A percentile compares a stretch with the other conserved stretches of the same genome.
Evolutionary conservation across 2,888 invertebrate species (phyloP).

Genomic region (Callyntrura sp.): DNA sequence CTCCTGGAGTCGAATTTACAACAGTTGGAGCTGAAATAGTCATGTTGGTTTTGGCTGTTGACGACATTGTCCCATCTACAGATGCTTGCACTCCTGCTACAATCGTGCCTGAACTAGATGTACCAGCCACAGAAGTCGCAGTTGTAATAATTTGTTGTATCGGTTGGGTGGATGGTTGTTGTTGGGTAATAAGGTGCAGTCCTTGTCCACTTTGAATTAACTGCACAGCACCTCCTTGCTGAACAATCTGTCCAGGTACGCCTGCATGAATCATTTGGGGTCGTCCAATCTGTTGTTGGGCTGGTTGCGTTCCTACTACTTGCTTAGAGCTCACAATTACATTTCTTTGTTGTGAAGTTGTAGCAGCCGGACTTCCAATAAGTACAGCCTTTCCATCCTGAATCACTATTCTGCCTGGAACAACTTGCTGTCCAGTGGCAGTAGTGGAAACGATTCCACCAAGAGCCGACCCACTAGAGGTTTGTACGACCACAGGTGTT

Average conservation of each 20-base stretch:
- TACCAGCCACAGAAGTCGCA: slow-evolving; percentile 80
- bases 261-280: slow-evolving; percentile 53
- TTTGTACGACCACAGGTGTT: slow-evolving; percentile 16
- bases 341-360: slow-evolving; percentile 38
- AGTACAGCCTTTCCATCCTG: slow-evolving; percentile 73
- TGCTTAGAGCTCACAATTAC: slow-evolving; percentile 47
- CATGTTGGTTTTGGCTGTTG: not conserved
- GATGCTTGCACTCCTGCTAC: slow-evolving; percentile 21
- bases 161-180: not conserved
- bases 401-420: slow-evolving; percentile 60
- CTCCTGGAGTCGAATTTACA: slow-evolving; percentile 52
- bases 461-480: slow-evolving; percentile 9
- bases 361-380: slow-evolving; percentile 23
- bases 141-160: slow-evolving; percentile 76
- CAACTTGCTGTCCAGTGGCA: not conserved
- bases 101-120: slow-evolving; percentile 79
- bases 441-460: slow-evolving; percentile 21
- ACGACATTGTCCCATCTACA: not conserved
- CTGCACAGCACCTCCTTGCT: slow-evolving; percentile 37
- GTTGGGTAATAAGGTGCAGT: slow-evolving; percentile 51
- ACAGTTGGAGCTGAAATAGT: slow-evolving; percentile 63
- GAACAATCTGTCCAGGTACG: slow-evolving; percentile 36
- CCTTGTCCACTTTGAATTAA: slow-evolving; percentile 64
- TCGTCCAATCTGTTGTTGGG: slow-evolving; percentile 33
- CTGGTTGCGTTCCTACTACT: slow-evolving; percentile 29